Evolutionary conservation across 2,113 vertebrate genomes (phyloP).

Genomic region (Eptesicus fuscus): DNA sequence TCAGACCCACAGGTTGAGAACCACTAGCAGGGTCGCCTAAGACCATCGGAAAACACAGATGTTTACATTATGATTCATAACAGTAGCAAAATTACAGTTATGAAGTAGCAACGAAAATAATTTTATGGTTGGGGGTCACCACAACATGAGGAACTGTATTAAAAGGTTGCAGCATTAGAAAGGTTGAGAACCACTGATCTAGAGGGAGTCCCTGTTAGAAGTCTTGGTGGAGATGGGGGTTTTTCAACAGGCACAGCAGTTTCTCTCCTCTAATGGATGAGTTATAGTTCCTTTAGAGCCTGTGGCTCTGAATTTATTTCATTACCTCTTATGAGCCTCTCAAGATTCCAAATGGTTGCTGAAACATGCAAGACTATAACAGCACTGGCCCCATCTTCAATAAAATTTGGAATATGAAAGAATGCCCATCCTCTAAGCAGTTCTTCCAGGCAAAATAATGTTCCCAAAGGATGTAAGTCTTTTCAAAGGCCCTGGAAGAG

Average conservation of each 20-base stretch:
- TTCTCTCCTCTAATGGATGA: not conserved
- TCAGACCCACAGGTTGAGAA: not conserved
- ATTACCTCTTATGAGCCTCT: not conserved
- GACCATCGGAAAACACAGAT: too few species aligned
- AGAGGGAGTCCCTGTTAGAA: not conserved
- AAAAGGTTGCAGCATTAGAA: too few species aligned
- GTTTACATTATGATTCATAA: too few species aligned
- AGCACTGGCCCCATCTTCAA: not conserved
- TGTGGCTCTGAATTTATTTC: not conserved
- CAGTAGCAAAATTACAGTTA: too few species aligned
- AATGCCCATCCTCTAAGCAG: not conserved
- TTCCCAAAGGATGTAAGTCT: not conserved
- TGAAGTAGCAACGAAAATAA: too few species aligned
- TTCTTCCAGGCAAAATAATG: not conserved
- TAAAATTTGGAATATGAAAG: slow-evolving; percentile 20
- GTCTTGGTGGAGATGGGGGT: not conserved
- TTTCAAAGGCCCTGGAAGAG: not conserved
- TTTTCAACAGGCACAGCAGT: not conserved
- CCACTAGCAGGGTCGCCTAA: too few species aligned
- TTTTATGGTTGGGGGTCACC: too few species aligned
- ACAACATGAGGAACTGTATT: too few species aligned
- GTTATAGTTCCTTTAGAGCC: not conserved
- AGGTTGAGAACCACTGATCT: not conserved
- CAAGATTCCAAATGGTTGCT: not conserved
- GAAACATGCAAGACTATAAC: not conserved